Percentiles rank a stretch among this genome's conserved stretches.
Conservation (phyloP, 2,888 invertebrate species). For the Leptinotarsa rubiginosa region DNA sequence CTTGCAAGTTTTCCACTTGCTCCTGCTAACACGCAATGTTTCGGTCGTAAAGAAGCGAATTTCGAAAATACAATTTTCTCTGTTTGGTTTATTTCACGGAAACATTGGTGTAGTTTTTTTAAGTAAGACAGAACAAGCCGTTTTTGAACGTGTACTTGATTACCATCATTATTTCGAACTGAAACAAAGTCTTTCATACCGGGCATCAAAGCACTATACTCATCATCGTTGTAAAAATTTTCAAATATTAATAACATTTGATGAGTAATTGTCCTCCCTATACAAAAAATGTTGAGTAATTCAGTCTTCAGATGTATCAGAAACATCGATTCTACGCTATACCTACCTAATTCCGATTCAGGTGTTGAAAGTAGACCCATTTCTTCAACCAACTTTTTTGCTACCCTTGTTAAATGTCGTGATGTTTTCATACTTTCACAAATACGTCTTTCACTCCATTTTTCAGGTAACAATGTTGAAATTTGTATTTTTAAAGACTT, state of each 20-base stretch:
- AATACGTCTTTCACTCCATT: not conserved
- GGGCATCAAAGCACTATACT: not conserved
- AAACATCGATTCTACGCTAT: not conserved
- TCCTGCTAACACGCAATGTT: not conserved
- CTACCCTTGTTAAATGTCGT: not conserved
- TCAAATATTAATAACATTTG: not conserved
- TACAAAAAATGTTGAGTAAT: too few species aligned
- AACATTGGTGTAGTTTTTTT: not conserved
- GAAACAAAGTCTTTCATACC: not conserved
- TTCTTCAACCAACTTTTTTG: not conserved
- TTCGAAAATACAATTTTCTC: not conserved
- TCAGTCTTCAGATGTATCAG: too few species aligned
- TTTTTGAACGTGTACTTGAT: not conserved
- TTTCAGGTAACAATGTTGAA: not conserved
- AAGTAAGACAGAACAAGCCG: not conserved
- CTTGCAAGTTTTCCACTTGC: too few species aligned
- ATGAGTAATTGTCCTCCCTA: not conserved
- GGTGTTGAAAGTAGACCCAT: not conserved
- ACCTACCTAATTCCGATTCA: not conserved
- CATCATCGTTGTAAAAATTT: not conserved
- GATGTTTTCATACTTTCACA: not conserved
- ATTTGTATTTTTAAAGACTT: not conserved
- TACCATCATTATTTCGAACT: not conserved
- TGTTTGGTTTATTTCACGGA: not conserved
- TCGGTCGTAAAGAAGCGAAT: not conserved